A percentile compares a stretch with the other conserved stretches of the same genome.
phyloP scores from a whole-genome alignment of 2,797 vertebrate species.

The Halcyon chelicuti region DNA sequence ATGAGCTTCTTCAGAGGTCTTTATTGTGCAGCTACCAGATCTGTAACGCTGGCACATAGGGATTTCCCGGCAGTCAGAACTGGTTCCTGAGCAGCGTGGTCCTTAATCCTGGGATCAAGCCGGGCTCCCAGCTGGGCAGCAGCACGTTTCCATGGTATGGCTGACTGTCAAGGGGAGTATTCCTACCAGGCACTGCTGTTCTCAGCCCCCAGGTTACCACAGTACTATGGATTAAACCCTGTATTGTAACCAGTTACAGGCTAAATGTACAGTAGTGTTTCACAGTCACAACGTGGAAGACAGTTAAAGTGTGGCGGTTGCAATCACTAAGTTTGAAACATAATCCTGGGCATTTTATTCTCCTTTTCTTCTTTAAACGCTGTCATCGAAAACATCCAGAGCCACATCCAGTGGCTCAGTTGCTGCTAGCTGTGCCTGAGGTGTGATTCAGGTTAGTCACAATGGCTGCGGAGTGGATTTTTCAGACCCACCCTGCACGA shows the following conservation, averaged over 20 bases:
- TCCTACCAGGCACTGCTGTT: fast-evolving
- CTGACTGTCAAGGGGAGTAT: fast-evolving
- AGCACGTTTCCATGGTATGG: background rate
- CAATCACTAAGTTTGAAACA: background rate
- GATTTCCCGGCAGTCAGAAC: fast-evolving
- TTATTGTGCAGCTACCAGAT: background rate
- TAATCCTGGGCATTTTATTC: background rate
- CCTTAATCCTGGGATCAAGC: background rate
- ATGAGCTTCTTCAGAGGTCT: background rate
- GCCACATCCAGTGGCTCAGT: background rate
- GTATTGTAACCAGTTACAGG: background rate
- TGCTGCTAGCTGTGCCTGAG: background rate
- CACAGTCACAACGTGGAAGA: background rate
- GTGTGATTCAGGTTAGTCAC: fast-evolving
- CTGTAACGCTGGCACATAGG: background rate
- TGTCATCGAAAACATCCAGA: background rate
- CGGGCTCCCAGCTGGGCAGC: background rate
- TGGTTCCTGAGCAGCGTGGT: background rate
- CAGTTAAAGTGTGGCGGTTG: background rate
- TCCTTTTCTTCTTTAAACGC: conserved; percentile 10
- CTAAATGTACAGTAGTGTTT: background rate
- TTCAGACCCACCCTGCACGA: background rate
- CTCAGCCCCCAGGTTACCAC: fast-evolving
- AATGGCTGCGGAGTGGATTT: background rate
- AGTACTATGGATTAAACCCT: background rate